Evolutionary conservation across 2,888 invertebrate species (phyloP).

Genomic region (Chouioia cunea): DNA sequence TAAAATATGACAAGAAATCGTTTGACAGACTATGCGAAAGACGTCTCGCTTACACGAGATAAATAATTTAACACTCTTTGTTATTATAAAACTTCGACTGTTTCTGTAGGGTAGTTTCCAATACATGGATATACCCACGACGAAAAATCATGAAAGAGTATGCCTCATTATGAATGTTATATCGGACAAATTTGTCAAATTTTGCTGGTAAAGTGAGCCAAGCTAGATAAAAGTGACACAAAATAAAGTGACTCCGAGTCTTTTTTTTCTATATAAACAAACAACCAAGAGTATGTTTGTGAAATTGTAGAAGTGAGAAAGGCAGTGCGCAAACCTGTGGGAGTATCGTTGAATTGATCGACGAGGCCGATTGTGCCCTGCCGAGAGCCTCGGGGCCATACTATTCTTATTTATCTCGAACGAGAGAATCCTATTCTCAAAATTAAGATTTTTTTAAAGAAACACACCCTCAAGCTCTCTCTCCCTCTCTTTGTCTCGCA

Average conservation of each 20-base stretch:
- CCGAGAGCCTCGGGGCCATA: conserved; percentile 12
- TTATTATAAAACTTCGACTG: no score
- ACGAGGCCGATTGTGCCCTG: not conserved
- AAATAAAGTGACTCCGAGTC: not conserved
- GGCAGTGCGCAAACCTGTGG: not conserved
- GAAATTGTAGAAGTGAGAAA: no score
- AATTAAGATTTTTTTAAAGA: conserved; percentile 28
- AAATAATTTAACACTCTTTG: no score
- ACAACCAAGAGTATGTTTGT: no score
- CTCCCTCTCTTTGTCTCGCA: no score
- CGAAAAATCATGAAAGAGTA: conserved; percentile 25
- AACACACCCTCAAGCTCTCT: conserved; percentile 3
- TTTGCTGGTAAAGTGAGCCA: not conserved
- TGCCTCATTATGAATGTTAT: conserved; percentile 18
- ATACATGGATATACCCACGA: not conserved
- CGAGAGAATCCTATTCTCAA: not conserved
- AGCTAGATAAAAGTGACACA: not conserved
- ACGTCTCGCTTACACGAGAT: no score
- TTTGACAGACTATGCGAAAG: no score
- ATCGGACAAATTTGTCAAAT: conserved; percentile 3
- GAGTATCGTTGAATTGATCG: conserved; percentile 33
- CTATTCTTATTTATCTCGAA: conserved; percentile 16
- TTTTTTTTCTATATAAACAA: not conserved
- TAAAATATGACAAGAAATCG: no score
- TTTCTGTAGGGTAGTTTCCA: no score